Percentiles rank a stretch among this genome's conserved stretches.
Conservation (phyloP, 2,888 invertebrate genomes). For the Agrilus mali region DNA sequence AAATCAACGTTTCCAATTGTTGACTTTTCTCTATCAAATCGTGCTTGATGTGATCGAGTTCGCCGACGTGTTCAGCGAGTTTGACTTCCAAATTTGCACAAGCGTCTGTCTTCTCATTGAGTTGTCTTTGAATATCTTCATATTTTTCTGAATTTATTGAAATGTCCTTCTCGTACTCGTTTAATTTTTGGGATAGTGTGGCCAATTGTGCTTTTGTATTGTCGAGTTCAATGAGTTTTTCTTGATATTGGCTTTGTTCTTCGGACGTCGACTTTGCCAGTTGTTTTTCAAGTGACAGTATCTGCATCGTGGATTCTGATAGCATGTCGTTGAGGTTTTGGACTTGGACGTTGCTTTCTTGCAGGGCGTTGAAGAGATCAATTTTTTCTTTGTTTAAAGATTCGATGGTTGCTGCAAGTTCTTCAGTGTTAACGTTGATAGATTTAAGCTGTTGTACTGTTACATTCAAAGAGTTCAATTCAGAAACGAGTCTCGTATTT, state of each 20-base stretch:
- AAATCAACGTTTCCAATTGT: conserved; percentile 19
- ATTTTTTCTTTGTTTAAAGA: conserved; percentile 24
- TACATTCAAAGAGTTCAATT: conserved; percentile 15
- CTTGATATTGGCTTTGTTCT: conserved; percentile 1
- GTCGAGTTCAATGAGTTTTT: conserved; percentile 5
- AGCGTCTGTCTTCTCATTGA: no score
- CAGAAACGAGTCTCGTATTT: conserved; percentile 24
- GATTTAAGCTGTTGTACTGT: conserved; percentile 17
- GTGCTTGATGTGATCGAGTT: conserved; percentile 4
- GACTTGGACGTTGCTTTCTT: conserved; percentile 27
- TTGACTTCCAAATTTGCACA: no score
- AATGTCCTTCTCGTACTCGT: no score
- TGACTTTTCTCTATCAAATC: conserved; percentile 9
- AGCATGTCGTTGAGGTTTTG: conserved; percentile 32
- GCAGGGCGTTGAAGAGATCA: conserved; percentile 26
- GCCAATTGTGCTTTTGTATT: conserved; percentile 10
- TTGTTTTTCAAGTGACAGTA: conserved; percentile 3
- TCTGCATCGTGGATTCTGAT: conserved; percentile 11
- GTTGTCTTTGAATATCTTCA: no score
- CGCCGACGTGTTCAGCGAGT: no score
- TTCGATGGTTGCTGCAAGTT: conserved; percentile 21
- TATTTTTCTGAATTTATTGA: no score
- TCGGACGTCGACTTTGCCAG: neutral
- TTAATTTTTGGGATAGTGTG: no score
- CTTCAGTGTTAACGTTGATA: conserved; percentile 19